Percentiles rank a stretch among this genome's conserved stretches.
These are phyloP conservation scores for Zosterops japonicus DNA, from an alignment of 2,113 vertebrate genomes.

Conservation along the genomic window DNA sequence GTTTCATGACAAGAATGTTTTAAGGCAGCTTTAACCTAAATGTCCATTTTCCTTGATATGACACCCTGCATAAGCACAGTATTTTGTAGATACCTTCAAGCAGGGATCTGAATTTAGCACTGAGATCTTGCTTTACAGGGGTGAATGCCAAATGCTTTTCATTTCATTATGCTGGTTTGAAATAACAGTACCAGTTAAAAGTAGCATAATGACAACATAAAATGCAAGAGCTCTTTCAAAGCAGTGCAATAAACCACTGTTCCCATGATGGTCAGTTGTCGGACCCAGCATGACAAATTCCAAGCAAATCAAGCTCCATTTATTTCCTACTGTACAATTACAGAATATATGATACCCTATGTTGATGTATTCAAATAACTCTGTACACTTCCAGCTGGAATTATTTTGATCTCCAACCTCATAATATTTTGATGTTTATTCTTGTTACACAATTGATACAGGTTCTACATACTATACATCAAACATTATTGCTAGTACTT, in stretches of 20 bases:
- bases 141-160: neutral
- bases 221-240: slow-evolving; percentile 29
- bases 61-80: neutral
- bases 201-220: neutral
- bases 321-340: neutral
- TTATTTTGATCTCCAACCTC: neutral
- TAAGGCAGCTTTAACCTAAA: neutral
- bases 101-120: neutral
- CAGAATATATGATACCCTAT: neutral
- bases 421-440: neutral
- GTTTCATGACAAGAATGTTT: neutral
- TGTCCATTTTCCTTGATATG: neutral
- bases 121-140: neutral
- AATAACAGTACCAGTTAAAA: neutral
- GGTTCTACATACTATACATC: neutral
- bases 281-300: neutral
- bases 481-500: neutral
- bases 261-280: neutral
- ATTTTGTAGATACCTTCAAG: neutral
- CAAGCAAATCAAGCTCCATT: neutral
- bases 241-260: neutral
- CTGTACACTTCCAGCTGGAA: neutral
- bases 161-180: slow-evolving; percentile 1
- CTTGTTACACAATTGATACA: neutral
- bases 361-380: neutral